These are phyloP conservation scores for Cavia porcellus DNA, from an alignment of 2,113 vertebrate genomes.

Conservation along the genomic window DNA sequence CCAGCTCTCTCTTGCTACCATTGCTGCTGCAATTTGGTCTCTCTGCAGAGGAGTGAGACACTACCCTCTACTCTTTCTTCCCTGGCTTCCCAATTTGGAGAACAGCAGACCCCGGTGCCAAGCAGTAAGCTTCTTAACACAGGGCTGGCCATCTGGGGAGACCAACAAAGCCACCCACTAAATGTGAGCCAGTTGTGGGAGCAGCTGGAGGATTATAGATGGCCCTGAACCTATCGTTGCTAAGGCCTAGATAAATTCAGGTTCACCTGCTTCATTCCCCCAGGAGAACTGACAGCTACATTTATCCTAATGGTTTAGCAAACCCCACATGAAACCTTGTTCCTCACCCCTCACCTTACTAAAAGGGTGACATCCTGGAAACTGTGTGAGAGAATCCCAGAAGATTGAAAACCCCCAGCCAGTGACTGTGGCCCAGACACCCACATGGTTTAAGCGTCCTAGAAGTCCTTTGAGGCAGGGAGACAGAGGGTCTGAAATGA, in stretches of 20 bases:
- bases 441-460: not conserved
- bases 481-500: slow-evolving; percentile 61
- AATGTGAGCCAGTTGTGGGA: not conserved
- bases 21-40: not conserved
- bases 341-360: not conserved
- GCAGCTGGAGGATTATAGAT: no score
- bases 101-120: not conserved
- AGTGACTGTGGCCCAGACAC: not conserved
- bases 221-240: not conserved
- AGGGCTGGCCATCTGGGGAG: not conserved
- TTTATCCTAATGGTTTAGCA: not conserved
- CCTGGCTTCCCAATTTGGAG: not conserved
- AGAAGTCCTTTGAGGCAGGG: slow-evolving; percentile 51
- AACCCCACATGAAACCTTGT: not conserved
- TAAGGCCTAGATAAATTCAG: not conserved
- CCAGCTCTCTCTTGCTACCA: not conserved
- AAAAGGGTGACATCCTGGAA: not conserved
- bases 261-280: not conserved
- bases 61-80: not conserved
- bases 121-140: not conserved
- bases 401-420: not conserved
- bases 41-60: not conserved
- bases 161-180: not conserved
- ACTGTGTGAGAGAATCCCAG: not conserved
- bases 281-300: not conserved